Conservation (phyloP, 2,888 invertebrate genomes). For the Philopedon plagiatum region DNA sequence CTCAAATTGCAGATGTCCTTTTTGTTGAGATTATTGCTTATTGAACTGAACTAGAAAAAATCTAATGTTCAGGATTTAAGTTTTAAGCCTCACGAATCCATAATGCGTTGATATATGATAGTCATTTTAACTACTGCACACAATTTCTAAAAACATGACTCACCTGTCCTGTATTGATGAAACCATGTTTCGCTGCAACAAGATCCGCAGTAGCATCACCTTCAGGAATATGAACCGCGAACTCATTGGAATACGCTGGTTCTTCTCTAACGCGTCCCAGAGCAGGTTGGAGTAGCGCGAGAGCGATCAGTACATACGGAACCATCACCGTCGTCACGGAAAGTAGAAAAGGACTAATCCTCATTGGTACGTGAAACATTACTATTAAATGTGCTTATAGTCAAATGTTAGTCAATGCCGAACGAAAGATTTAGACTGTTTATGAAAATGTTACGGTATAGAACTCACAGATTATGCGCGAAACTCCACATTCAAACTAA, state of each 20-base stretch:
- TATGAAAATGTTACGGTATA: neutral
- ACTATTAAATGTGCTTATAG: neutral
- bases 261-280: slow-evolving; percentile 30
- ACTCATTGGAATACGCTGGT: slow-evolving; percentile 83
- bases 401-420: neutral
- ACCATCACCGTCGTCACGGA: neutral
- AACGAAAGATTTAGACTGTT: slow-evolving; percentile 1
- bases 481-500: neutral
- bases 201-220: slow-evolving; percentile 80
- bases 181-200: slow-evolving; percentile 89
- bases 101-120: neutral
- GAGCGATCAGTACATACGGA: neutral
- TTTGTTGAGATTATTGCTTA: no score
- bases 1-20: no score
- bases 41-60: no score
- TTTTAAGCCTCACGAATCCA: no score
- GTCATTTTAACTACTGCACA: neutral
- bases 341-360: neutral
- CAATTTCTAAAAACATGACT: slow-evolving; percentile 63
- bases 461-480: neutral
- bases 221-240: slow-evolving; percentile 88
- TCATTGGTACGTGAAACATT: neutral
- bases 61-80: no score
- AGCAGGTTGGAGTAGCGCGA: slow-evolving; percentile 14
- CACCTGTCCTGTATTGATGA: slow-evolving; percentile 91